phyloP scores from a whole-genome alignment of 2,113 vertebrate species.

The Cettia cetti region DNA sequence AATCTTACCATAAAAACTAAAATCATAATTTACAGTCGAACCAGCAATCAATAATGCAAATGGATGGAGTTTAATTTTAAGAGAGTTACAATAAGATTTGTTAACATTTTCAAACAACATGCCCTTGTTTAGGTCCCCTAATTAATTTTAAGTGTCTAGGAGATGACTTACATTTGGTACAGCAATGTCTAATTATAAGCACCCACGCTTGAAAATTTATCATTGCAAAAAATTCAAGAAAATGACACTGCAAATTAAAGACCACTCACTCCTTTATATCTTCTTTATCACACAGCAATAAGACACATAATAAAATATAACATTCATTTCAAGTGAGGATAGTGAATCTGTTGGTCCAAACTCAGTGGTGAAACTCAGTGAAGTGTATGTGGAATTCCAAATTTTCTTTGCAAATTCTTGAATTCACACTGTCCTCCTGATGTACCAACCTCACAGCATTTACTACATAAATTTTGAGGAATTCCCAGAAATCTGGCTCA shows the following conservation, averaged over 20 bases:
- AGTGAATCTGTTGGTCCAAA: not conserved
- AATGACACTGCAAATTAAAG: not conserved
- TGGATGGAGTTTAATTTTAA: not conserved
- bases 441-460: not conserved
- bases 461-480: not conserved
- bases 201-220: not conserved
- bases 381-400: not conserved
- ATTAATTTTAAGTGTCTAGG: not conserved
- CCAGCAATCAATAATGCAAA: not conserved
- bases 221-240: not conserved
- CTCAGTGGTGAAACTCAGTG: not conserved
- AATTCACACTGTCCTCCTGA: not conserved
- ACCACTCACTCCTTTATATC: not conserved
- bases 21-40: constrained; percentile 15
- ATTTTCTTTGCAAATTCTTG: not conserved
- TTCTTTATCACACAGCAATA: not conserved
- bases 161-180: not conserved
- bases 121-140: not conserved
- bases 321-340: not conserved
- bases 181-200: not conserved
- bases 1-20: constrained; percentile 28
- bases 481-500: not conserved
- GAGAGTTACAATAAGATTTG: not conserved
- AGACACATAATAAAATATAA: not conserved
- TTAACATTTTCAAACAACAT: not conserved